Percentiles rank a stretch among this genome's conserved stretches.
phyloP scores from a whole-genome alignment of 2,113 vertebrate genomes.

The Mesitornis unicolor region DNA sequence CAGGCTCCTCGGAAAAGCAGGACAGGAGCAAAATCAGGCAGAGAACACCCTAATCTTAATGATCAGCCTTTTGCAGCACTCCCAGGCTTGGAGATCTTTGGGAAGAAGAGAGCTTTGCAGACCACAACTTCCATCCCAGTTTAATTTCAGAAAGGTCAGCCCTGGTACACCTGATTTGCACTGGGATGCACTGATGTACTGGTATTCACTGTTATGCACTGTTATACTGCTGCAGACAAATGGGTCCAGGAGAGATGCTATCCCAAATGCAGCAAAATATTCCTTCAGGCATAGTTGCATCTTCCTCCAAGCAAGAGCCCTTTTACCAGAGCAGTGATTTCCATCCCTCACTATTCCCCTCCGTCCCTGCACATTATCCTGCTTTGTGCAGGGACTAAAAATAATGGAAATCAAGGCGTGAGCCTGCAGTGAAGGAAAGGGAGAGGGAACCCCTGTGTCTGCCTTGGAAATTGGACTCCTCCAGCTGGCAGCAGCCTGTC shows the following conservation, averaged over 20 bases:
- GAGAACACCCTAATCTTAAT: background rate
- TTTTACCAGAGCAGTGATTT: background rate
- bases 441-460: background rate
- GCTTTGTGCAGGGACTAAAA: background rate
- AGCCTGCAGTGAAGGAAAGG: background rate
- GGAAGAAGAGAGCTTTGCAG: background rate
- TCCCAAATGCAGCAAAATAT: background rate
- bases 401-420: background rate
- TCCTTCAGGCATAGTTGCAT: background rate
- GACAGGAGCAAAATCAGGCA: background rate
- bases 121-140: background rate
- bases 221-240: background rate
- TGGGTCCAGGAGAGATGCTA: background rate
- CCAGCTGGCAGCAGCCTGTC: conserved; percentile 52
- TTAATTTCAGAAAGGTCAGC: background rate
- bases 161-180: background rate
- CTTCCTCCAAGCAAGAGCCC: too few relatives aligned
- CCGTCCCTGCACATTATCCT: background rate
- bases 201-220: accelerated
- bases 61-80: background rate
- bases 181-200: background rate
- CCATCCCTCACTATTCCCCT: background rate
- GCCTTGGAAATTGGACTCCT: background rate
- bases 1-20: background rate
- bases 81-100: background rate